A percentile compares a stretch with the other conserved stretches of the same genome.
Evolutionary conservation across 2,797 vertebrate genomes (phyloP).

Genomic region (Falco peregrinus): DNA sequence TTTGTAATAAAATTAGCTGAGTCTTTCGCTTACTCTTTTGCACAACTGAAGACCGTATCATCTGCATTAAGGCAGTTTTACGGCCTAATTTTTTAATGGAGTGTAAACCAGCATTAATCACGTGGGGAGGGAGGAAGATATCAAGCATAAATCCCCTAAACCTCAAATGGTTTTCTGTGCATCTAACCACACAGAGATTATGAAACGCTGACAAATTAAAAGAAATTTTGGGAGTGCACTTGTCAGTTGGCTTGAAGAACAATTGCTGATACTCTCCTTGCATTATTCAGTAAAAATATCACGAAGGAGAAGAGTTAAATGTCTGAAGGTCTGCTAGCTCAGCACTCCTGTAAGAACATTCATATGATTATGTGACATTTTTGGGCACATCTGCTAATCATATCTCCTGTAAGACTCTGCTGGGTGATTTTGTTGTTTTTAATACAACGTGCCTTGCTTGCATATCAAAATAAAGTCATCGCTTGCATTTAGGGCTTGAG

Average conservation of each 20-base stretch:
- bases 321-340: not conserved
- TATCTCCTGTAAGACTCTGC: not conserved
- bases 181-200: not conserved
- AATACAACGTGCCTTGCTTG: not conserved
- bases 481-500: not conserved
- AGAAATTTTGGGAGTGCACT: slow-evolving; percentile 28
- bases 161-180: not conserved
- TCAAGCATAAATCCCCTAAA: slow-evolving; percentile 36
- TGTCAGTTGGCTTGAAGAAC: slow-evolving; percentile 28
- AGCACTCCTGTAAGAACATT: not conserved
- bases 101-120: slow-evolving; percentile 55
- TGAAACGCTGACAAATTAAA: slow-evolving; percentile 35
- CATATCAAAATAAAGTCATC: not conserved
- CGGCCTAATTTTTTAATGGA: slow-evolving; percentile 49
- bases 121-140: not conserved
- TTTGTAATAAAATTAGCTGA: slow-evolving; percentile 57
- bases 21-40: slow-evolving; percentile 23
- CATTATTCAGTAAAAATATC: slow-evolving; percentile 6
- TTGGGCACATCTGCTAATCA: not conserved
- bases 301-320: not conserved
- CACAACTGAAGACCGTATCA: slow-evolving; percentile 1
- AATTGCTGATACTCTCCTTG: not conserved
- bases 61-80: slow-evolving; percentile 58
- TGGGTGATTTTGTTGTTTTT: not conserved
- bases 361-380: not conserved